These are phyloP conservation scores for Clarias platycephalus DNA, from an alignment of 2,797 vertebrate species.

Conservation along the genomic window DNA sequence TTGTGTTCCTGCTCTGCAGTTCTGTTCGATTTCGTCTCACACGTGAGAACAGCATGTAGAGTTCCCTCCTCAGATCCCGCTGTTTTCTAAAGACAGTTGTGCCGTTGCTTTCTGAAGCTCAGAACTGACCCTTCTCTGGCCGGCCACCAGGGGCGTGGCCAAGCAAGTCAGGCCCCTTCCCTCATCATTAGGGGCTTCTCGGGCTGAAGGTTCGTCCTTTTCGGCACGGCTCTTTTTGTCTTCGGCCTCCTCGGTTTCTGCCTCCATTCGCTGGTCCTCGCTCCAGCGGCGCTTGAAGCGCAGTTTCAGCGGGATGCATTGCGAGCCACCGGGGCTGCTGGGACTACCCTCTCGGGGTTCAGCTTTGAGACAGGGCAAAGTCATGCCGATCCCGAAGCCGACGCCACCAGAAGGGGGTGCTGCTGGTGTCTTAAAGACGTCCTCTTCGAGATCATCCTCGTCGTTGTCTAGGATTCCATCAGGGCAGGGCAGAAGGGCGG, in stretches of 20 bases:
- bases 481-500: constrained; percentile 42
- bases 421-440: constrained; percentile 87
- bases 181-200: constrained; percentile 52
- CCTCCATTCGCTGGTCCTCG: constrained; percentile 88
- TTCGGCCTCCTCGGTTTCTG: constrained; percentile 78
- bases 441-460: constrained; percentile 78
- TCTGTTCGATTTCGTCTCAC: neutral
- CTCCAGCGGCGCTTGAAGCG: constrained; percentile 95
- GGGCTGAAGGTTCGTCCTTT: constrained; percentile 49
- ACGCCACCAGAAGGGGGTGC: constrained; percentile 65
- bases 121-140: constrained; percentile 79
- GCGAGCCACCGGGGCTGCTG: constrained; percentile 72
- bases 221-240: constrained; percentile 74
- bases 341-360: constrained; percentile 66
- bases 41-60: neutral
- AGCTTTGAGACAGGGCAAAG: constrained; percentile 63
- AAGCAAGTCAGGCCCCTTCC: constrained; percentile 50
- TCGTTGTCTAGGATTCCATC: constrained; percentile 57
- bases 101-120: constrained; percentile 90
- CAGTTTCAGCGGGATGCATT: constrained; percentile 88
- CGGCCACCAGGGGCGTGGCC: constrained; percentile 65
- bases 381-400: constrained; percentile 1
- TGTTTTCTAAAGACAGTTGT: constrained; percentile 87
- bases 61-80: constrained; percentile 76
- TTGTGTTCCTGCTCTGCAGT: neutral